Conservation (phyloP, 2,888 invertebrate genomes). For the Artemia sinica region DNA sequence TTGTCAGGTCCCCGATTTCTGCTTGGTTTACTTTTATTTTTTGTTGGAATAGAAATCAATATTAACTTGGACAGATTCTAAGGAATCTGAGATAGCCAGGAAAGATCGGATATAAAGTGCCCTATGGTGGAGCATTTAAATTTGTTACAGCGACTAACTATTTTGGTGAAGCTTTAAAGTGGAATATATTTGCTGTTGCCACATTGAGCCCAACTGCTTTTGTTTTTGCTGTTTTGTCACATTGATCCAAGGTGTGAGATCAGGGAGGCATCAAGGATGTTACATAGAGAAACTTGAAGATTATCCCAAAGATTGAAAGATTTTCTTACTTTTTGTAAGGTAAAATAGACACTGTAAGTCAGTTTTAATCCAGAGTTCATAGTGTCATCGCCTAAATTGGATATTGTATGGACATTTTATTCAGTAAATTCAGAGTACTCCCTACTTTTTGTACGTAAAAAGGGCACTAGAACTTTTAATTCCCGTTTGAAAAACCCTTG, state of each 20-base stretch:
- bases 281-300: slow-evolving; percentile 21
- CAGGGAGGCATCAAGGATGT: slow-evolving; percentile 35
- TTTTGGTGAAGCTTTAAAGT: slow-evolving; percentile 40
- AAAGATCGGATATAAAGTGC: slow-evolving; percentile 34
- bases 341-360: slow-evolving; percentile 20
- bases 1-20: slow-evolving; percentile 28
- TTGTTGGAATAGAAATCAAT: slow-evolving; percentile 36
- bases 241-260: slow-evolving; percentile 35
- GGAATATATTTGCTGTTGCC: slow-evolving; percentile 37
- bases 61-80: slow-evolving; percentile 35
- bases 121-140: slow-evolving; percentile 35
- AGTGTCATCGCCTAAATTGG: no score
- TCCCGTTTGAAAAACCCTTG: no score
- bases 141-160: slow-evolving; percentile 37
- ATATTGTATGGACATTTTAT: no score
- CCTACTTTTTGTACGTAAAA: no score
- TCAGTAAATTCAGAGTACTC: no score
- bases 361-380: no score
- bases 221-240: slow-evolving; percentile 36
- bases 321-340: slow-evolving; percentile 31
- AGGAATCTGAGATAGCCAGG: slow-evolving; percentile 33
- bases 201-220: slow-evolving; percentile 32
- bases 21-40: slow-evolving; percentile 31
- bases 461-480: no score
- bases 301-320: slow-evolving; percentile 32